phyloP scores from a whole-genome alignment of 2,797 vertebrate genomes.

The Odontamblyopus rebecca region DNA sequence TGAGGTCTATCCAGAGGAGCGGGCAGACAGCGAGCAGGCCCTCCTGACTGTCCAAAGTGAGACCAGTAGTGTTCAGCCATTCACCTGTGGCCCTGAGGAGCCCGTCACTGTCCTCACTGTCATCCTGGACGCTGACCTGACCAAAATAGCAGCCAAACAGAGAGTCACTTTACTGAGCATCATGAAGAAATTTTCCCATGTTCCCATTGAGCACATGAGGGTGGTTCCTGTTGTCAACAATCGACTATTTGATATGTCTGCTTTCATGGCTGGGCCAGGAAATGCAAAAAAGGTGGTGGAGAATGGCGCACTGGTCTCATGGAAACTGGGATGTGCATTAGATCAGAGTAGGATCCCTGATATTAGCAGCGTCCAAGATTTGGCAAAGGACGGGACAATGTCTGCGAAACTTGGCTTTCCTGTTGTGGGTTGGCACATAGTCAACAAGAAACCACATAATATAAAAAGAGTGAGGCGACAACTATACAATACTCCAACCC shows the following conservation, averaged over 20 bases:
- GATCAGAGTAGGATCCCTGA: conserved; percentile 90
- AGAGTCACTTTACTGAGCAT: conserved; percentile 82
- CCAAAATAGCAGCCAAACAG: conserved; percentile 92
- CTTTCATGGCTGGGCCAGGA: conserved; percentile 95
- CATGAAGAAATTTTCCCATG: conserved; percentile 88
- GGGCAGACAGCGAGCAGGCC: conserved; percentile 83
- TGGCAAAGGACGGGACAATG: conserved; percentile 92
- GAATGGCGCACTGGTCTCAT: conserved; percentile 91
- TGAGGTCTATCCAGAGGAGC: conserved; percentile 91
- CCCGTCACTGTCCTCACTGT: conserved; percentile 90
- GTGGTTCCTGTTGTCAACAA: conserved; percentile 94
- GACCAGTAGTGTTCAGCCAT: conserved; percentile 70
- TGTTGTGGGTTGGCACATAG: conserved; percentile 96
- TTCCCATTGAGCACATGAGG: conserved; percentile 89
- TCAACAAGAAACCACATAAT: conserved; percentile 91
- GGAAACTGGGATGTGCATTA: conserved; percentile 92
- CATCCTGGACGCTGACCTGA: conserved; percentile 93
- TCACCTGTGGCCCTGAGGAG: conserved; percentile 85
- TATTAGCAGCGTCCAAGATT: conserved; percentile 87
- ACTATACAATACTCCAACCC: conserved; percentile 90
- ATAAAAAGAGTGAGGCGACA: conserved; percentile 89
- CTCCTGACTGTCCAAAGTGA: conserved; percentile 77
- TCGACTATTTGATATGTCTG: conserved; percentile 94
- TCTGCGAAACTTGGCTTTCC: conserved; percentile 90
- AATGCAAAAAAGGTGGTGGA: conserved; percentile 97